phyloP scores from a whole-genome alignment of 2,797 vertebrate species.

The Selene dorsalis region DNA sequence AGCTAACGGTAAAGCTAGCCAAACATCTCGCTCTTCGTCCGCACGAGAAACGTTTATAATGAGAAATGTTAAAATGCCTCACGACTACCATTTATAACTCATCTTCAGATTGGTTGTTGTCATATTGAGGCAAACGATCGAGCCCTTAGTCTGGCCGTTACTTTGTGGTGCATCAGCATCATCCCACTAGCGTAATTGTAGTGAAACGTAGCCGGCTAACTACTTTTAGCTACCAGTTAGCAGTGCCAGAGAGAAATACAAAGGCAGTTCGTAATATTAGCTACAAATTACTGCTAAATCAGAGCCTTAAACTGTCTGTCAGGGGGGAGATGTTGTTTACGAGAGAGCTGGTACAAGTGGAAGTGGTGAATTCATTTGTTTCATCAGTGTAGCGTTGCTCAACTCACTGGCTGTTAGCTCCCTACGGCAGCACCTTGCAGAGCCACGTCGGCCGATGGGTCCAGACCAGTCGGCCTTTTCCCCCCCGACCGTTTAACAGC shows the following conservation, averaged over 20 bases:
- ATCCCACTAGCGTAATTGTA: conserved; percentile 5
- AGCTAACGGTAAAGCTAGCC: conserved; percentile 46
- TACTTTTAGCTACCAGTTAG: conserved; percentile 46
- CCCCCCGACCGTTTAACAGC: neutral
- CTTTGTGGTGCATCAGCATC: conserved; percentile 36
- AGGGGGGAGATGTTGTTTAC: neutral
- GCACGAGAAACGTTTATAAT: neutral
- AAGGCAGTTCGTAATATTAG: neutral
- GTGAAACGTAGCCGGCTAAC: conserved; percentile 34
- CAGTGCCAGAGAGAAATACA: neutral
- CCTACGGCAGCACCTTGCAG: conserved; percentile 21
- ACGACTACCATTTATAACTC: rapidly evolving
- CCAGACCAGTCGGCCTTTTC: conserved; percentile 45
- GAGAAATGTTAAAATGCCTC: neutral
- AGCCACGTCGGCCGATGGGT: conserved; percentile 78
- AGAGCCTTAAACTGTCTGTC: rapidly evolving
- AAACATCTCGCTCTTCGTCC: conserved; percentile 1
- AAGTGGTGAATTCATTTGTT: rapidly evolving
- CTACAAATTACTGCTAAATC: rapidly evolving
- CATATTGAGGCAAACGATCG: rapidly evolving
- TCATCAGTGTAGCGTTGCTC: neutral
- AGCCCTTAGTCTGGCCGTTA: neutral
- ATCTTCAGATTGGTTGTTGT: rapidly evolving
- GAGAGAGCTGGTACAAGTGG: rapidly evolving
- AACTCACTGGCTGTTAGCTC: conserved; percentile 47